A percentile compares a stretch with the other conserved stretches of the same genome.
phyloP scores from a whole-genome alignment of 2,113 vertebrate species.

The Syrmaticus mikado region DNA sequence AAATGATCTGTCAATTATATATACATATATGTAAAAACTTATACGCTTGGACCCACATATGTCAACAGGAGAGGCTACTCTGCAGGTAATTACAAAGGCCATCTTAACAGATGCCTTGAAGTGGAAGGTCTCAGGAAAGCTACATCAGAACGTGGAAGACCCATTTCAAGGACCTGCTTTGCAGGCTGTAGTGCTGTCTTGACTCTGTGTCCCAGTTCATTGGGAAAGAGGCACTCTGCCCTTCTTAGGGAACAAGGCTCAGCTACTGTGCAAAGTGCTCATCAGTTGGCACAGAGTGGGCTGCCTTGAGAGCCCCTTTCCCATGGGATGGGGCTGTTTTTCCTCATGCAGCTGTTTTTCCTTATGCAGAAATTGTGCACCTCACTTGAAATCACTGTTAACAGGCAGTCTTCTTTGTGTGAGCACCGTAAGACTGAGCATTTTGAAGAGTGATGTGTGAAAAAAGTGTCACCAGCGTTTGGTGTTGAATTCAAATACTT shows the following conservation, averaged over 20 bases:
- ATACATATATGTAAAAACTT: too few species aligned
- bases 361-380: background rate
- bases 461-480: background rate
- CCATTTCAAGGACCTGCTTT: background rate
- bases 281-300: background rate
- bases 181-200: background rate
- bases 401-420: background rate
- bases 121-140: background rate
- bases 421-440: background rate
- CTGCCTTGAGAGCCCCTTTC: background rate
- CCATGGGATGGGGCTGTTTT: background rate
- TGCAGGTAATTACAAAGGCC: background rate
- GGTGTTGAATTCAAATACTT: background rate
- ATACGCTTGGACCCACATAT: background rate
- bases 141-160: background rate
- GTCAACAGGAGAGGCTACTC: background rate
- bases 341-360: background rate
- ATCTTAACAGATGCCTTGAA: background rate
- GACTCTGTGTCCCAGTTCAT: fast-evolving
- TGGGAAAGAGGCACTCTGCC: fast-evolving
- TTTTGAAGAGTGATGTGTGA: background rate
- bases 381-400: background rate
- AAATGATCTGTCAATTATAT: background rate
- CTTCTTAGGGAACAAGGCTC: background rate
- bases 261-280: fast-evolving